These are phyloP conservation scores for Drosophila kambysellisi DNA, from an alignment of 2,888 invertebrate species.

Conservation along the genomic window DNA sequence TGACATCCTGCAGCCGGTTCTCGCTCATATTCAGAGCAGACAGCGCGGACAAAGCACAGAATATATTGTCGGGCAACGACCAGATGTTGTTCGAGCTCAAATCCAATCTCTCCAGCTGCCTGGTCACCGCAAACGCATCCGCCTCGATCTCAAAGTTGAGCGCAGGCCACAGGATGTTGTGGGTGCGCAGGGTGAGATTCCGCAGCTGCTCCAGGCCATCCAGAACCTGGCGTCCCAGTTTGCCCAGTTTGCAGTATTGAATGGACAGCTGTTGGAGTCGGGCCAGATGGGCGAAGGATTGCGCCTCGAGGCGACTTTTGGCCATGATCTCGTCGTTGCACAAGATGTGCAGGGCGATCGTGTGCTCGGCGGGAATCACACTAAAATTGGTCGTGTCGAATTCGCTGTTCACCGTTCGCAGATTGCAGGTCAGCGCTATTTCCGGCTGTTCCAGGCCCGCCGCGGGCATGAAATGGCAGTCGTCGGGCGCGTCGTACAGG, in stretches of 20 bases:
- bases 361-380: conserved; percentile 93
- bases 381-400: conserved; percentile 95
- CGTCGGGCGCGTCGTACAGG: conserved; percentile 93
- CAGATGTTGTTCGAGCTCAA: conserved; percentile 95
- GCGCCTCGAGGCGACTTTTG: conserved; percentile 91
- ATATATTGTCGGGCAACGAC: conserved; percentile 94
- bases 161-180: conserved; percentile 93
- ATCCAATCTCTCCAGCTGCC: conserved; percentile 93
- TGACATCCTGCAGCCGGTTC: conserved; percentile 94
- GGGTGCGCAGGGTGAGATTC: conserved; percentile 93
- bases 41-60: conserved; percentile 92
- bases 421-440: conserved; percentile 91
- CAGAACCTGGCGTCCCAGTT: conserved; percentile 92
- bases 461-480: conserved; percentile 87
- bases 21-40: conserved; percentile 93
- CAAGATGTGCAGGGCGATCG: conserved; percentile 92
- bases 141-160: conserved; percentile 93
- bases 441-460: conserved; percentile 86
- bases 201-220: conserved; percentile 92
- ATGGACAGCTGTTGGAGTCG: conserved; percentile 92
- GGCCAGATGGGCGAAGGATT: conserved; percentile 92
- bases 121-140: conserved; percentile 91
- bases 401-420: conserved; percentile 94
- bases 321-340: conserved; percentile 92
- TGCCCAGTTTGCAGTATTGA: conserved; percentile 94